A percentile compares a stretch with the other conserved stretches of the same genome.
These are phyloP conservation scores for Stegodyphus dumicola DNA, from an alignment of 1,140 invertebrate species.

Conservation along the genomic window DNA sequence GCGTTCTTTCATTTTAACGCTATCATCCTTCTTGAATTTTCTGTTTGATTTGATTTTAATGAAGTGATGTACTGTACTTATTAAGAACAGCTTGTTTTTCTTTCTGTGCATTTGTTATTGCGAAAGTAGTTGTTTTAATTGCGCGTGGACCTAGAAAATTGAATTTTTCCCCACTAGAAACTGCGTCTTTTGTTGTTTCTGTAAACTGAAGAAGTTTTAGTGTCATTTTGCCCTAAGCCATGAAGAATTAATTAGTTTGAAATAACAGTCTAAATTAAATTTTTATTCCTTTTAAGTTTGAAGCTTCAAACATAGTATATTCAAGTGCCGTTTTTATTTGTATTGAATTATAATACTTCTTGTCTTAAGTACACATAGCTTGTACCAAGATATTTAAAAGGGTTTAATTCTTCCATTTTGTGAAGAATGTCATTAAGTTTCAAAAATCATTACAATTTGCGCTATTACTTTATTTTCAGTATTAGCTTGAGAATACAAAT, in stretches of 20 bases:
- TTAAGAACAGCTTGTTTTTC: conserved; percentile 19
- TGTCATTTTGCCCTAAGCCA: background rate
- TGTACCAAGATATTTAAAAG: background rate
- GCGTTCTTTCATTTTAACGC: background rate
- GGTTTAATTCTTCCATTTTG: background rate
- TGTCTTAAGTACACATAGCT: background rate
- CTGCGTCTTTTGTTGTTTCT: conserved; percentile 18
- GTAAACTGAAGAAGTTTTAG: background rate
- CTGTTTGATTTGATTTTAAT: conserved; percentile 38
- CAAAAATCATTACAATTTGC: too few species aligned
- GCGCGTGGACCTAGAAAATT: background rate
- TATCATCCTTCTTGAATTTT: conserved; percentile 3
- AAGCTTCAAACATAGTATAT: background rate
- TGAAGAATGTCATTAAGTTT: too few species aligned
- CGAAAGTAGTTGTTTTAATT: conserved; percentile 25
- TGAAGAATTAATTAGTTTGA: conserved; percentile 23
- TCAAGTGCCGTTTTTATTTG: background rate
- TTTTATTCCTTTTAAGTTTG: background rate
- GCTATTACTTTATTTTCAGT: too few species aligned
- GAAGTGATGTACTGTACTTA: conserved; percentile 2
- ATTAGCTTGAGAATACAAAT: too few species aligned
- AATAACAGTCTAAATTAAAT: background rate
- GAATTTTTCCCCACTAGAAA: conserved; percentile 12
- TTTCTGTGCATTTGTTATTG: conserved; percentile 16
- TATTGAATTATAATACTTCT: background rate